A percentile compares a stretch with the other conserved stretches of the same genome.
Evolutionary conservation across 2,888 invertebrate species (phyloP).

Genomic region (Amphiduros pacificus): DNA sequence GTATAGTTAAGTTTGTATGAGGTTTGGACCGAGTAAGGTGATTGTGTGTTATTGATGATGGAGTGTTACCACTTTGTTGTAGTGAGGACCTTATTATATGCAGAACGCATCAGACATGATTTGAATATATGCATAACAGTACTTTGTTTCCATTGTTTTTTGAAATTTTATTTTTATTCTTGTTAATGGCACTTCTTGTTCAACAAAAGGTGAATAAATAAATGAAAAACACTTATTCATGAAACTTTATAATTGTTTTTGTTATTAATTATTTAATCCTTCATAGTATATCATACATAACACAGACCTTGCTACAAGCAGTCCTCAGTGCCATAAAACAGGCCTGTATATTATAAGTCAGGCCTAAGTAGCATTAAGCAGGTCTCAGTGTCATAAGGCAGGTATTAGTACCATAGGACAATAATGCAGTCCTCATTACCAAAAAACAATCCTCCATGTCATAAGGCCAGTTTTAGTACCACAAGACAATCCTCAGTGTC

Average conservation of each 20-base stretch:
- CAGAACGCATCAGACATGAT: slow-evolving; percentile 10
- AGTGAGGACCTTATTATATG: slow-evolving; percentile 13
- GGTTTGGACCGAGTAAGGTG: slow-evolving; percentile 10
- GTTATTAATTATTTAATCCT: no score
- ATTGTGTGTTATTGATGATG: slow-evolving; percentile 13
- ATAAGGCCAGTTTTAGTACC: no score
- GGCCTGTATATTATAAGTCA: no score
- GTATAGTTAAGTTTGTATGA: slow-evolving; percentile 14
- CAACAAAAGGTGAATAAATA: slow-evolving; percentile 12
- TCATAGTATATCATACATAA: no score
- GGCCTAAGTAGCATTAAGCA: no score
- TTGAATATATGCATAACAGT: slow-evolving; percentile 14
- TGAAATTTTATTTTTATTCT: slow-evolving; percentile 17
- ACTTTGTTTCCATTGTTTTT: slow-evolving; percentile 14
- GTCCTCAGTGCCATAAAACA: no score
- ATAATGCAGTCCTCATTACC: no score
- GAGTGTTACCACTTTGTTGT: slow-evolving; percentile 14
- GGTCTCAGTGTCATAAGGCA: no score
- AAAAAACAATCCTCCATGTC: no score
- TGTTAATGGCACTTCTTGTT: slow-evolving; percentile 19
- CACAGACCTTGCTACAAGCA: no score
- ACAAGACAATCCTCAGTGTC: no score
- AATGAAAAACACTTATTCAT: slow-evolving; percentile 17
- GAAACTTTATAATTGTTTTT: slow-evolving; percentile 10
- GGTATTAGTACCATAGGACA: no score